These are phyloP conservation scores for Panzeria rudis DNA, from an alignment of 2,888 invertebrate species.

Conservation along the genomic window DNA sequence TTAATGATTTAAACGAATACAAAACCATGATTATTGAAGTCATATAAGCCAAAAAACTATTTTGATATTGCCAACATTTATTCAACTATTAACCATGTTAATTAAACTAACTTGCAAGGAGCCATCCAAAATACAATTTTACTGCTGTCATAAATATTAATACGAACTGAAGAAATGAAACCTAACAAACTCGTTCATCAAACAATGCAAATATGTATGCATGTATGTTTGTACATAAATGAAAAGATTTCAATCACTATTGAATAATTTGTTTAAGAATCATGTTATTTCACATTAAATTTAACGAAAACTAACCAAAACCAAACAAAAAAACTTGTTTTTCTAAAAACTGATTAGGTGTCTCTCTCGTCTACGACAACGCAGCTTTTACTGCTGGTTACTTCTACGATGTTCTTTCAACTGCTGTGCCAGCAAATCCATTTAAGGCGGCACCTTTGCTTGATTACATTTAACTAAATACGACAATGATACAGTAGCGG, in stretches of 20 bases:
- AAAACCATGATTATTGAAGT: no score
- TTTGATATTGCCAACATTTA: no score
- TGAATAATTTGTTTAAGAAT: constrained; percentile 35
- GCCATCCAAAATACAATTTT: no score
- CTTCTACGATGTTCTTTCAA: constrained; percentile 4
- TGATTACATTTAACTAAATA: constrained; percentile 62
- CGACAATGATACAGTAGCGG: constrained; percentile 71
- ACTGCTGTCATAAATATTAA: no score
- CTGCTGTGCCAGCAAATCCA: constrained; percentile 5
- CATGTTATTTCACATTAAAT: constrained; percentile 51
- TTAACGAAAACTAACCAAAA: constrained; percentile 13
- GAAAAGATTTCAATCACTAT: constrained; percentile 29
- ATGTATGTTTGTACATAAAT: background rate
- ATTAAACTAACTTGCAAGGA: no score
- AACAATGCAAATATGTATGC: background rate
- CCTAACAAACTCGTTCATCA: background rate
- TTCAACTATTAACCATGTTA: no score
- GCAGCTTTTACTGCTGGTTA: constrained; percentile 33
- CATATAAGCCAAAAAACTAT: no score
- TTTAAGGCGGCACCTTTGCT: constrained; percentile 66
- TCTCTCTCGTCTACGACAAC: constrained; percentile 34
- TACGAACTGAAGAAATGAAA: background rate
- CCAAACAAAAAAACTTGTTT: background rate
- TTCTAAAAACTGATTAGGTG: constrained; percentile 62
- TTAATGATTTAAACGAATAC: no score